Evolutionary conservation across 1,140 invertebrate species (phyloP).

Genomic region (Cryptotermes secundus): DNA sequence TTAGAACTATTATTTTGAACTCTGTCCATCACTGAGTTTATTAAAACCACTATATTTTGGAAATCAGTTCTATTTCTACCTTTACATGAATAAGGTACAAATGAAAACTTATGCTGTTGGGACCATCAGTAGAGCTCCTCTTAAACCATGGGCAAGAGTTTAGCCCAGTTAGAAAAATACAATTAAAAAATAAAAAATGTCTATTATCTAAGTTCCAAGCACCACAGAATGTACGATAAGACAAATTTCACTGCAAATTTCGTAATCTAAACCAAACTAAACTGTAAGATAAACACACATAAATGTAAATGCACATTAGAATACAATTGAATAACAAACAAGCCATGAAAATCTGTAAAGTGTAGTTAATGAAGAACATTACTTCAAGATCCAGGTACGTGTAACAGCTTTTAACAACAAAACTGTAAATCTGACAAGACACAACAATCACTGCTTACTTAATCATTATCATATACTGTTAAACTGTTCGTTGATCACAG

Average conservation of each 20-base stretch:
- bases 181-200: too few species aligned
- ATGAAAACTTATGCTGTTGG: too few species aligned
- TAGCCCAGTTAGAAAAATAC: too few species aligned
- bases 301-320: background rate
- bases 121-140: too few species aligned
- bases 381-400: background rate
- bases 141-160: too few species aligned
- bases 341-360: background rate
- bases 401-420: background rate
- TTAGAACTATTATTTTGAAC: too few species aligned
- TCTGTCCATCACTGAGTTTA: too few species aligned
- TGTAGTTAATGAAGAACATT: background rate
- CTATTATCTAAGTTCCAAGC: too few species aligned
- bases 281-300: background rate
- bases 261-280: background rate
- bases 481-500: background rate
- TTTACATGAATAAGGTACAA: too few species aligned
- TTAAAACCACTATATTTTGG: too few species aligned
- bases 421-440: background rate
- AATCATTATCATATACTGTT: background rate
- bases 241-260: background rate
- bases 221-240: too few species aligned
- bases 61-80: too few species aligned
- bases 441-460: background rate
- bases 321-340: background rate